Evolutionary conservation across 2,888 invertebrate species (phyloP).

Genomic region (Didymodactylos carnosus): DNA sequence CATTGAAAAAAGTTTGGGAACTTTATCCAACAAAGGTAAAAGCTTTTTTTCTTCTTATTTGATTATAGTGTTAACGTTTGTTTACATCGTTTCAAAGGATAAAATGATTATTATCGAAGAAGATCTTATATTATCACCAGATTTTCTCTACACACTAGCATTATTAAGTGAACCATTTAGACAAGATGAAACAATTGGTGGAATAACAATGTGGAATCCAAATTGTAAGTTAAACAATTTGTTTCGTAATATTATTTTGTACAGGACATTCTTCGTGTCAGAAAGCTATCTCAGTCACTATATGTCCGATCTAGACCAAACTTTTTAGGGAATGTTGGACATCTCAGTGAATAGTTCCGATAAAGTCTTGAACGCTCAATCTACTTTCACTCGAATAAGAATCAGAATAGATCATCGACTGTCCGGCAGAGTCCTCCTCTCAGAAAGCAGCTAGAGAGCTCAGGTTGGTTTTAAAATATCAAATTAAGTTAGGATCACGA

Average conservation of each 20-base stretch:
- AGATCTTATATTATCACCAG: conserved; percentile 37
- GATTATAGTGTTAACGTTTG: neutral
- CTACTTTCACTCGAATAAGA: too few species aligned
- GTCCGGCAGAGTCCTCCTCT: too few species aligned
- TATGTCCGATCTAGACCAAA: too few species aligned
- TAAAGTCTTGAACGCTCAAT: too few species aligned
- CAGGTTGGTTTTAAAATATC: too few species aligned
- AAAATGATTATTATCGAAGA: conserved; percentile 38
- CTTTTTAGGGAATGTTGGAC: too few species aligned
- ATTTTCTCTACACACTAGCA: conserved; percentile 37
- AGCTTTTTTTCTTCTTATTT: neutral
- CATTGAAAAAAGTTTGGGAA: conserved; percentile 22
- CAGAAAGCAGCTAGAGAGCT: too few species aligned
- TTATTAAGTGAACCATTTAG: conserved; percentile 33
- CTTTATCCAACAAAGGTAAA: conserved; percentile 25
- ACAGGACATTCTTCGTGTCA: neutral
- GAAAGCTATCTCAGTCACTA: neutral
- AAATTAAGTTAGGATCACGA: too few species aligned
- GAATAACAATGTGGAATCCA: conserved; percentile 36
- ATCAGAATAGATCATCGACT: too few species aligned
- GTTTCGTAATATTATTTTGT: neutral
- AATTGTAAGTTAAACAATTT: conserved; percentile 24
- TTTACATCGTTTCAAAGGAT: conserved; percentile 27
- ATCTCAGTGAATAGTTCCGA: too few species aligned
- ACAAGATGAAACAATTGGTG: conserved; percentile 30